phyloP scores from a whole-genome alignment of 2,797 vertebrate species.

The Danio aesculapii region DNA sequence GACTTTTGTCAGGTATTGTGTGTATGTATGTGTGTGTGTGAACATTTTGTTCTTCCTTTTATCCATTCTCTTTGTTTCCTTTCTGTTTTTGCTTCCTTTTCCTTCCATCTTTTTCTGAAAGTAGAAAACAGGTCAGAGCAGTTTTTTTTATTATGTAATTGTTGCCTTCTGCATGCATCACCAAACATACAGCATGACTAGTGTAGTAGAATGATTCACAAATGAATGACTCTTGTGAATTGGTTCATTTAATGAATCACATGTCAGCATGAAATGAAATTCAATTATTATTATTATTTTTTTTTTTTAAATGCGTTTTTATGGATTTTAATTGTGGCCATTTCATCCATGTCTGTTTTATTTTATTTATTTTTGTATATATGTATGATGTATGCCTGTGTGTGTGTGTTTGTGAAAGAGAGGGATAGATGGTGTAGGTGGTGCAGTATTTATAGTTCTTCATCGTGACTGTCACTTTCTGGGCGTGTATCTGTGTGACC shows the following conservation, averaged over 20 bases:
- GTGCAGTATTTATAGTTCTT: conserved; percentile 56
- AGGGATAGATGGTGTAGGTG: conserved; percentile 36
- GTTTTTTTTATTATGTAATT: conserved; percentile 21
- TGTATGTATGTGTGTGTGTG: too few species aligned
- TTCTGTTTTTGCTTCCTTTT: not conserved
- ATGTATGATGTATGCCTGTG: conserved; percentile 6
- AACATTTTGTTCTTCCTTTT: not conserved
- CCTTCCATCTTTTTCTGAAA: not conserved
- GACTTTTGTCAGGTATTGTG: too few species aligned
- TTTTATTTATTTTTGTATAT: too few species aligned
- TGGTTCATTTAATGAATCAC: not conserved
- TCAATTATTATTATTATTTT: not conserved
- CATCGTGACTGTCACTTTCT: conserved; percentile 44
- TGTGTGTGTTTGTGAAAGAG: not conserved
- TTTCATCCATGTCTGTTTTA: not conserved
- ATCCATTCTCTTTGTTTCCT: not conserved
- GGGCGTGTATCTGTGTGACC: conserved; percentile 21
- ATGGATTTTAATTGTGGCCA: not conserved
- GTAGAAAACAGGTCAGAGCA: conserved; percentile 1
- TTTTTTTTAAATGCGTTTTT: not conserved
- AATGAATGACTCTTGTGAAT: not conserved
- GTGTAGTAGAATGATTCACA: not conserved
- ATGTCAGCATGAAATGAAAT: not conserved
- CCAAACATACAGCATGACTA: conserved; percentile 1
- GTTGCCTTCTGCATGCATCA: conserved; percentile 6